Percentiles rank a stretch among this genome's conserved stretches.
Evolutionary conservation across 2,888 invertebrate genomes (phyloP).

Genomic region (Pristionchus arcanus): DNA sequence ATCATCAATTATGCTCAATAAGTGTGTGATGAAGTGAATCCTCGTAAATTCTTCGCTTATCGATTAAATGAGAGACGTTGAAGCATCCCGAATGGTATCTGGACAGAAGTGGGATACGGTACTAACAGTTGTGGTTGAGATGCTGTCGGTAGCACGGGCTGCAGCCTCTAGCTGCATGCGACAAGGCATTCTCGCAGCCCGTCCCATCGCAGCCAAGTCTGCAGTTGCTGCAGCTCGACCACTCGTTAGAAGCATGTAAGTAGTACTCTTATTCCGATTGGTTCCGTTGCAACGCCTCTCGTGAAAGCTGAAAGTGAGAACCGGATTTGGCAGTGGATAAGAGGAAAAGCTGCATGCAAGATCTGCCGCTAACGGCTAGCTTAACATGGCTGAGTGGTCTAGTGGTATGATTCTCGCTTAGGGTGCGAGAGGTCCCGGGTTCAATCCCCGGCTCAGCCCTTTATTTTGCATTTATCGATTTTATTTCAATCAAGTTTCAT

Average conservation of each 20-base stretch:
- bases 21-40: constrained; percentile 47
- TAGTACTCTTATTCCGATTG: background rate
- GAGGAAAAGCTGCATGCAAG: background rate
- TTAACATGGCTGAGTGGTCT: constrained; percentile 73
- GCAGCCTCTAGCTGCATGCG: constrained; percentile 49
- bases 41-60: background rate
- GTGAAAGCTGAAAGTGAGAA: background rate
- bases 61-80: background rate
- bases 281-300: background rate
- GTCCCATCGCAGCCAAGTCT: constrained; percentile 19
- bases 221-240: constrained; percentile 20
- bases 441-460: constrained; percentile 68
- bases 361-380: background rate
- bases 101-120: background rate
- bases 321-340: constrained; percentile 26
- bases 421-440: constrained; percentile 78
- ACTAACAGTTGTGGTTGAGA: background rate
- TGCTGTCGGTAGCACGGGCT: constrained; percentile 51
- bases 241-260: constrained; percentile 34
- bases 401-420: constrained; percentile 79
- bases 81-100: constrained; percentile 32
- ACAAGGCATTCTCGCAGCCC: constrained; percentile 34
- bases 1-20: constrained; percentile 32
- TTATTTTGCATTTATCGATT: constrained; percentile 1
- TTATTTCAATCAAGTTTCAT: constrained; percentile 10